A percentile compares a stretch with the other conserved stretches of the same genome.
These are phyloP conservation scores for Tetrao urogallus DNA, from an alignment of 2,113 vertebrate species.

Conservation along the genomic window DNA sequence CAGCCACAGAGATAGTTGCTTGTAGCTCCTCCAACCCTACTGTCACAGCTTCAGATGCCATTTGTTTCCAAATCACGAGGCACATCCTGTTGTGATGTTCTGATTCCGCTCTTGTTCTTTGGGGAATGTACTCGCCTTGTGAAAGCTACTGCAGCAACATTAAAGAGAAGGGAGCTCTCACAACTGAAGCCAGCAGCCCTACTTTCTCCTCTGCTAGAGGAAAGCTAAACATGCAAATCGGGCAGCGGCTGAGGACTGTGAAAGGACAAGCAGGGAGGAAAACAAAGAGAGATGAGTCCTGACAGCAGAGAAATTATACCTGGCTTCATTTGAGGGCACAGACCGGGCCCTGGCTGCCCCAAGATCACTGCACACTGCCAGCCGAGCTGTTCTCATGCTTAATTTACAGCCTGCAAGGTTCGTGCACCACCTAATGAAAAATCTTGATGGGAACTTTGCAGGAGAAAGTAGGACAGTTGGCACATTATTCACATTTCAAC, in stretches of 20 bases:
- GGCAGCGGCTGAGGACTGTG: neutral
- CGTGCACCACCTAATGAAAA: neutral
- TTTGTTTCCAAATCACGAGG: neutral
- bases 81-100: neutral
- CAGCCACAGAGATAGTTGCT: neutral
- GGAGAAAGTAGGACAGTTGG: neutral
- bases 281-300: neutral
- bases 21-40: neutral
- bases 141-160: neutral
- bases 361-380: neutral
- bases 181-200: neutral
- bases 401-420: conserved; percentile 21
- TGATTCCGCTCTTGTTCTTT: neutral
- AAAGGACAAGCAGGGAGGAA: neutral
- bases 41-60: neutral
- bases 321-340: conserved; percentile 1
- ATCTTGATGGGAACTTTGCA: neutral
- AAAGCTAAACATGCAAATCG: neutral
- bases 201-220: neutral
- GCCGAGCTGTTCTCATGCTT: conserved; percentile 7
- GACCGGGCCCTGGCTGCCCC: neutral
- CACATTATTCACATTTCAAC: neutral
- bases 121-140: neutral
- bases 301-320: neutral
- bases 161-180: neutral